Evolutionary conservation across 2,797 vertebrate species (phyloP), one percentile per base, ranked within the genome.

Genomic region (Tarsius wallacei): DNA sequence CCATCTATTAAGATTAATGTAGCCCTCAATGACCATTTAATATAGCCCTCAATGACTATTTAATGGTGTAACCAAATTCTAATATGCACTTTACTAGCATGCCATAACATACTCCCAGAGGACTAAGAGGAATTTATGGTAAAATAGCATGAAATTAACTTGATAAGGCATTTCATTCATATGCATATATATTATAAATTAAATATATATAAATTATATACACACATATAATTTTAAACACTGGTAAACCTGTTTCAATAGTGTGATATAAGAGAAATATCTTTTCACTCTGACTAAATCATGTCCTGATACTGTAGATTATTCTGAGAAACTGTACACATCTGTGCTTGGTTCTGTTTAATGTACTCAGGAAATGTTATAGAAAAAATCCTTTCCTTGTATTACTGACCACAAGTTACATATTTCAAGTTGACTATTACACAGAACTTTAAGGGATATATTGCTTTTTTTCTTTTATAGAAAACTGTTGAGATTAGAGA

Each of bases 61-160:
- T n/a, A 68, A 7, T 73, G 49, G 49, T 66, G 17, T 87, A 47
- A 93, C 15, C 36, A 77, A 82, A 86, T 91, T 94, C 83, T 85
- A 91, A 89, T 61, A 74, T 74, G 47, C 68, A 57, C 61, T 76
- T 95, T 87, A 87, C n/a, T 57, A 63, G 19, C 17, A 59, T 85
- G 5, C 74, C 33, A 16, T 91, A 73, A 78, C 88, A 49, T 82
- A 86, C 87, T 71, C 70, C 80, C 91, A 96, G 47, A 70, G 11
- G n/a, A 80, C 61, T 66, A 80, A 81, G 47, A 96, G 55, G 59
- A 87, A 95, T 91, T 77, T 59, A 77, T 66, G 26, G 53, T 59
- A 19, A 92, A 87, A 68, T 85, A 84, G 12, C 84, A 83, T 96
- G 64, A 93, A 80, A 94, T 86, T 88, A 92, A 90, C 59, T 88